Evolutionary conservation across 64 coral and sea anemone genomes (phyloP), one percentile per base, ranked within the genome.

Genomic region (Pocillopora verrucosa): DNA sequence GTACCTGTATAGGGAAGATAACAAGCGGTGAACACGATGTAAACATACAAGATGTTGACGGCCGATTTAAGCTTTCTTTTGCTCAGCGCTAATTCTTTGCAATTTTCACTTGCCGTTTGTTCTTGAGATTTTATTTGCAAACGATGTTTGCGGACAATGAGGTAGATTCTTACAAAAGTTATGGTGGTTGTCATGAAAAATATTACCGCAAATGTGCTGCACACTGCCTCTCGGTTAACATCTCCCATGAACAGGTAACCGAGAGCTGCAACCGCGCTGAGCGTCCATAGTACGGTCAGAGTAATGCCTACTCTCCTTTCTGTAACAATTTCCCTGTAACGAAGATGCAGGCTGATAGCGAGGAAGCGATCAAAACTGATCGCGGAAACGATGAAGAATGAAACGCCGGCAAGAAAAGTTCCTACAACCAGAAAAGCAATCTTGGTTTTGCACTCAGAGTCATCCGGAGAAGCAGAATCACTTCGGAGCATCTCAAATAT

Each of bases 321-420:
- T 22, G 87, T 88, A 1, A 88, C 87, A 45, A 88, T 74, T 60
- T 77, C 74, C 2, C 65, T 59, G 36, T 88, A 88, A 3, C 87
- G 56, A 22, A 88, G 59, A 41, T 88, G 87, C 11, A 88, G 87
- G 3, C 10, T 10, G 22, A 88, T 61, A 11, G 74, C 87, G 36
- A 88, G 56, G 22, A 78, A 77, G 2, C 87, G 87, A 64, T 88
- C 87, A n/a, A 78, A 45, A 45, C 73, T 78, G 1, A 88, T 60
- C 7, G 87, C 74, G 10, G 87, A 64, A 10, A 87, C 51, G 56
- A 9, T 75, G 11, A 65, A 72, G 11, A 87, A 37, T 4, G 84
- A 75, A 15, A 68, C 84, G 17, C 56, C 34, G 0, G 56, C 57
- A 36, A 65, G 76, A 78, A 65, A 88, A 30, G 4, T 9, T 13